These are phyloP conservation scores for Thyatira batis DNA, from an alignment of 2,888 invertebrate species.

Conservation along the genomic window DNA sequence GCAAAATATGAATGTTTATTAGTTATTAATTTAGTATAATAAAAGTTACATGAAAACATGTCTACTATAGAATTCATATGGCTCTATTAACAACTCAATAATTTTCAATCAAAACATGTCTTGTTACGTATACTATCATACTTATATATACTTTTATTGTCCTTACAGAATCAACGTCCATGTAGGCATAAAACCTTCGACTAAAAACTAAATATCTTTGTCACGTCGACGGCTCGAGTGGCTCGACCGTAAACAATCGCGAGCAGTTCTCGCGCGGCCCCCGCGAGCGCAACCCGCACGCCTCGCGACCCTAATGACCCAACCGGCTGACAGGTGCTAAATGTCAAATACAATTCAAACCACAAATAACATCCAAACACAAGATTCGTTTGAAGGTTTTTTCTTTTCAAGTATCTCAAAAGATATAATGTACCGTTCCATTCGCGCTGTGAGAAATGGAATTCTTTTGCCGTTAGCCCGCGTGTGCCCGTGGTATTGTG, in stretches of 20 bases:
- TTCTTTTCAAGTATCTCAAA: constrained; percentile 25
- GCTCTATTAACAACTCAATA: too few relatives aligned
- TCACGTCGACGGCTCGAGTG: constrained; percentile 44
- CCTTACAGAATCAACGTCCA: constrained; percentile 36
- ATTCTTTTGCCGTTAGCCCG: constrained; percentile 54
- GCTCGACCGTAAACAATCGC: constrained; percentile 72
- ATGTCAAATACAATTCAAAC: constrained; percentile 40
- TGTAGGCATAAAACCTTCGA: constrained; percentile 23
- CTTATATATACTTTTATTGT: not conserved
- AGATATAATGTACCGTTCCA: constrained; percentile 35
- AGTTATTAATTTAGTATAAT: too few relatives aligned
- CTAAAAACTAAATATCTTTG: constrained; percentile 50
- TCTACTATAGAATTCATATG: too few relatives aligned
- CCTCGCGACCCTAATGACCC: constrained; percentile 35
- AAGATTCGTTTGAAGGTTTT: constrained; percentile 58
- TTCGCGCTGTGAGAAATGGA: constrained; percentile 37
- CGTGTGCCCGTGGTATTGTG: constrained; percentile 55
- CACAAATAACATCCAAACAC: constrained; percentile 30
- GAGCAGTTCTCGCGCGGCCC: constrained; percentile 71
- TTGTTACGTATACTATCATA: too few relatives aligned
- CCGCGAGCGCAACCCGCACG: constrained; percentile 60
- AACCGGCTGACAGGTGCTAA: constrained; percentile 54
- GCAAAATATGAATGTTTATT: too few relatives aligned
- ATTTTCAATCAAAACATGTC: too few relatives aligned
- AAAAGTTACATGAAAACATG: too few relatives aligned